A percentile compares a stretch with the other conserved stretches of the same genome.
Evolutionary conservation across 2,113 vertebrate genomes (phyloP).

Genomic region (Columbina picui): DNA sequence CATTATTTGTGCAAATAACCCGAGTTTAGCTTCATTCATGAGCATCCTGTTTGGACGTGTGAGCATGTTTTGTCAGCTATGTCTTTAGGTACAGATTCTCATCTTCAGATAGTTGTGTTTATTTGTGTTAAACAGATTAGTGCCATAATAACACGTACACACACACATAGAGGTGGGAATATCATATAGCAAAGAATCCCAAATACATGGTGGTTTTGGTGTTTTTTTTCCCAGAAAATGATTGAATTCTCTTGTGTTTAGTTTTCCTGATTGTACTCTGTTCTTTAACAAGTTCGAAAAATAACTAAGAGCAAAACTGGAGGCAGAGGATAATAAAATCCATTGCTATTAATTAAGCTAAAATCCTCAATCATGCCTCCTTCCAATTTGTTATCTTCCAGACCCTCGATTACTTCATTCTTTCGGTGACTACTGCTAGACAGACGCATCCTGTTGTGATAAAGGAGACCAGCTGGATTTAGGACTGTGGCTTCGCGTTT

Average conservation of each 20-base stretch:
- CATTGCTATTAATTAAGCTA: constrained; percentile 26
- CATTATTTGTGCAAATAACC: not conserved
- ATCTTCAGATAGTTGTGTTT: constrained; percentile 14
- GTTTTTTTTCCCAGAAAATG: not conserved
- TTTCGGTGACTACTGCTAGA: constrained; percentile 9
- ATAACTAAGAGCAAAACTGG: constrained; percentile 17
- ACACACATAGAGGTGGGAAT: not conserved
- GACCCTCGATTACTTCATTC: not conserved
- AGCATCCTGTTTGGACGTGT: constrained; percentile 3
- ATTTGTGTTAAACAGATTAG: constrained; percentile 53
- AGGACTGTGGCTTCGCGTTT: not conserved
- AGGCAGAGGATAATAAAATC: constrained; percentile 16
- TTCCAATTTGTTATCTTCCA: not conserved
- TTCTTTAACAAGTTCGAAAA: constrained; percentile 7
- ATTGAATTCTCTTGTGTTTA: not conserved
- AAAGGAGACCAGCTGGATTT: constrained; percentile 11
- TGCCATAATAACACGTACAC: constrained; percentile 4
- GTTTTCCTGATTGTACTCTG: not conserved
- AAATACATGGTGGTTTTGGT: not conserved
- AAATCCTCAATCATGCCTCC: constrained; percentile 13
- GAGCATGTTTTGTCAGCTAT: constrained; percentile 68
- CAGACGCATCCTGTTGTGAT: not conserved
- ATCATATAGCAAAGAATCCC: not conserved
- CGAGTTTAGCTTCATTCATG: not conserved
- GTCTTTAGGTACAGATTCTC: constrained; percentile 49